These are phyloP conservation scores for Aphrophora alni DNA, from an alignment of 2,888 invertebrate genomes.

Conservation along the genomic window DNA sequence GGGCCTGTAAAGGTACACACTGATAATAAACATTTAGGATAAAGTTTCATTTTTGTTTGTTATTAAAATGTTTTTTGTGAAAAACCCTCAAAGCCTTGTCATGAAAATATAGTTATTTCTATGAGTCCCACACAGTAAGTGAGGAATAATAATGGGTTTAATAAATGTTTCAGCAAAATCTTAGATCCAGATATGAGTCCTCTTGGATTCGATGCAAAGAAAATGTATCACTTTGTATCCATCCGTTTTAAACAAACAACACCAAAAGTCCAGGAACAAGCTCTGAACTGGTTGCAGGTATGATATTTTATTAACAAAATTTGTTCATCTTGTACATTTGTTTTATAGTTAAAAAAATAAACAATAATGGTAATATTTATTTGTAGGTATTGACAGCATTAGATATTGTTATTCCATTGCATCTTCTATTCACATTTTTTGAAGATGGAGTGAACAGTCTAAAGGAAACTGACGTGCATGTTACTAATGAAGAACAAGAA, in stretches of 20 bases:
- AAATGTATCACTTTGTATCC: conserved; percentile 93
- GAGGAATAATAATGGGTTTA: too few species aligned
- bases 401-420: conserved; percentile 88
- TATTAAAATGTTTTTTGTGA: too few species aligned
- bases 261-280: conserved; percentile 85
- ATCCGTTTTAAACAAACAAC: conserved; percentile 81
- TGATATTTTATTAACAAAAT: conserved; percentile 31
- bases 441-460: conserved; percentile 83
- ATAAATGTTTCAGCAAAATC: conserved; percentile 89
- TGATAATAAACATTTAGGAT: too few species aligned
- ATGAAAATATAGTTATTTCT: too few species aligned
- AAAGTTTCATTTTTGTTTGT: too few species aligned
- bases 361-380: background rate
- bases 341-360: too few species aligned
- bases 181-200: conserved; percentile 96
- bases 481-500: conserved; percentile 52
- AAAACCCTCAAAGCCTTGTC: too few species aligned
- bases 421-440: conserved; percentile 88
- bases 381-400: conserved; percentile 79
- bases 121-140: too few species aligned
- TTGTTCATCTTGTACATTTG: too few species aligned
- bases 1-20: too few species aligned
- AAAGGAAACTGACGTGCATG: conserved; percentile 61
- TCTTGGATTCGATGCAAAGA: conserved; percentile 90
- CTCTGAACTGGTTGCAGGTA: conserved; percentile 87